Percentiles rank a stretch among this genome's conserved stretches.
Conservation (phyloP, 2,113 vertebrate species). For the Carassius auratus region DNA sequence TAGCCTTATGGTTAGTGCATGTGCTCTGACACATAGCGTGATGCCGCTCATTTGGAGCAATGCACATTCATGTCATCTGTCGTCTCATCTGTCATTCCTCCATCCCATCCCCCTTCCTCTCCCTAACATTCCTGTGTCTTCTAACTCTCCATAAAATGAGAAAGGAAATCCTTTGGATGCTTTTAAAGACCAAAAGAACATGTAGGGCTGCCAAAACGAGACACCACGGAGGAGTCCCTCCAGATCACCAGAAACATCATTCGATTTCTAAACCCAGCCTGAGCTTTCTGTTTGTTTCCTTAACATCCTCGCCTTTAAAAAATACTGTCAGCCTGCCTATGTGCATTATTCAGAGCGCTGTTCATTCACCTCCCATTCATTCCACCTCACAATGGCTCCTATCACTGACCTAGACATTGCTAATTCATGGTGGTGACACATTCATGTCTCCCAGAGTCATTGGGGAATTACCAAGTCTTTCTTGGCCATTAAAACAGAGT, state of each 20-base stretch:
- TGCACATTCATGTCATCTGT: background rate
- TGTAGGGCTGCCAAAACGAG: conserved; percentile 26
- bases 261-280: background rate
- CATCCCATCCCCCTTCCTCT: background rate
- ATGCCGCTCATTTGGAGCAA: background rate
- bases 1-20: background rate
- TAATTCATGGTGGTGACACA: conserved; percentile 30
- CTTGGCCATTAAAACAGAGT: background rate
- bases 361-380: background rate
- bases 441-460: conserved; percentile 26
- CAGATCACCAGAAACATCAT: conserved; percentile 39
- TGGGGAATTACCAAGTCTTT: background rate
- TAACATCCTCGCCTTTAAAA: background rate
- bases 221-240: conserved; percentile 29
- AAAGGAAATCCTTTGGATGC: background rate
- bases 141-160: background rate
- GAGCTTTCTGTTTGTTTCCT: background rate
- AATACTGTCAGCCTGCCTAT: too few relatives aligned
- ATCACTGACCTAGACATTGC: conserved; percentile 26
- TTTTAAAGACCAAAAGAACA: conserved; percentile 13
- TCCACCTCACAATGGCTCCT: conserved; percentile 18
- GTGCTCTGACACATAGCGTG: background rate
- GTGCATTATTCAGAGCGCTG: too few relatives aligned
- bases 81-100: background rate
- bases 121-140: background rate